Evolutionary conservation across 2,797 vertebrate genomes (phyloP).

Genomic region (Buceros bicornis): DNA sequence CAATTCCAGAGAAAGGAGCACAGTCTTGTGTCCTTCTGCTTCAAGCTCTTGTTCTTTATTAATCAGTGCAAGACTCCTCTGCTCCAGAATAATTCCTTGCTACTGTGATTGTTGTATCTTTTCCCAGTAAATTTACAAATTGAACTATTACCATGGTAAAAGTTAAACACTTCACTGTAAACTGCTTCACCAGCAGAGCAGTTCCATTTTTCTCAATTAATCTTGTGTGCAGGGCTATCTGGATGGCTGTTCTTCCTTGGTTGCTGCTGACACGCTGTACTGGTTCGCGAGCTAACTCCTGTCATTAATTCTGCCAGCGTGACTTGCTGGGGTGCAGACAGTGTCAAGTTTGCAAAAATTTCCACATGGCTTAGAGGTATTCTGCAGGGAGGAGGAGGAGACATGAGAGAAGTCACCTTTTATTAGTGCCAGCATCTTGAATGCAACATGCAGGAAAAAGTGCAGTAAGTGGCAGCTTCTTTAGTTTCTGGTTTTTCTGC

Average conservation of each 20-base stretch:
- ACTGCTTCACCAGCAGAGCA: neutral
- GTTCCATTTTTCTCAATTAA: conserved; percentile 1
- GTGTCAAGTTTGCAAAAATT: conserved; percentile 18
- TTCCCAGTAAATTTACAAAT: neutral
- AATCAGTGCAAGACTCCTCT: neutral
- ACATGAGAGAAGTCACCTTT: neutral
- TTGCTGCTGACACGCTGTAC: neutral
- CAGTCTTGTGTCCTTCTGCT: neutral
- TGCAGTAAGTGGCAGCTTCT: neutral
- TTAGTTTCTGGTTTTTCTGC: neutral
- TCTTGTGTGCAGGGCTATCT: neutral
- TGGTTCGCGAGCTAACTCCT: neutral
- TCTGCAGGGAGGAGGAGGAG: neutral
- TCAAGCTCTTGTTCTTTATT: neutral
- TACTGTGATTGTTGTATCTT: neutral
- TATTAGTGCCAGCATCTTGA: neutral
- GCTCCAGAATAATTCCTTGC: neutral
- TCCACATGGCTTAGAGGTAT: neutral
- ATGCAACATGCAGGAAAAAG: neutral
- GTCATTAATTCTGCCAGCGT: neutral
- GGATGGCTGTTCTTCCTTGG: neutral
- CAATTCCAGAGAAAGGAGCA: neutral
- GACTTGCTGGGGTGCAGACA: neutral
- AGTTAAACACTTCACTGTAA: neutral
- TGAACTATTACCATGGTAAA: neutral